Evolutionary conservation across 2,888 invertebrate species (phyloP), one percentile per base, ranked within the genome.

Genomic region (Cheilosia urbana): DNA sequence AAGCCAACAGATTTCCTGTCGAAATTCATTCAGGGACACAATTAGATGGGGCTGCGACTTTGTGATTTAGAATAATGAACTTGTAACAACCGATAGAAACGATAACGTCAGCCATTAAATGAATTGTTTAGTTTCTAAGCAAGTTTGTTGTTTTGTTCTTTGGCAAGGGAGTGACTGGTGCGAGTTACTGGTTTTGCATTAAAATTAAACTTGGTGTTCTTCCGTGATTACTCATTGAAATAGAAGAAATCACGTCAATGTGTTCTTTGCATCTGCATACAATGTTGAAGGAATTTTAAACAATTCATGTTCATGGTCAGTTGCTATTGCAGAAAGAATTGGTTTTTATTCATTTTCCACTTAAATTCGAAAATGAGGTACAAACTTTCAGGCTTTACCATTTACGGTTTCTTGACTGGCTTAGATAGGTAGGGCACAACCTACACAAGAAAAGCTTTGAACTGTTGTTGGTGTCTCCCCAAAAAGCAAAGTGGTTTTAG

Each of bases 1-100:
- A 97, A 97, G 91, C 98, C 98, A 24, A 95, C 95, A 89, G 98
- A 98, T 93, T 99, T 99, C 92, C 93, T 99, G 30, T 96, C 97
- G 0, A 98, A 98, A 93, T 99, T 99, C 93, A 89, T 91, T 58
- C 90, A 91, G 88, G 91, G 91, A 58, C 60, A 81, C 1, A 75
- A 84, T 40, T 75, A 17, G 7, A 24, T 13, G 34, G 9, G 9
- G 30, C 30, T 9, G 7, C 9, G 5, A 24, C 11, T 57, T 21
- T 69, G 58, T 58, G 37, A 65, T 75, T 45, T 55, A 63, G 55
- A 37, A 45, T 63, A 62, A 42, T 27, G n/a, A 37, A 34, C 30
- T 17, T 57, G 45, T 17, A 17, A 7, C 42, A 21, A 45, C 11
- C 34, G 47, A 45, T 19, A 30, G 30, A 21, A 47, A 17, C 51